Evolutionary conservation across 92 coral and sea anemone genomes (phyloP).

Genomic region (Zoanthus gigantus): DNA sequence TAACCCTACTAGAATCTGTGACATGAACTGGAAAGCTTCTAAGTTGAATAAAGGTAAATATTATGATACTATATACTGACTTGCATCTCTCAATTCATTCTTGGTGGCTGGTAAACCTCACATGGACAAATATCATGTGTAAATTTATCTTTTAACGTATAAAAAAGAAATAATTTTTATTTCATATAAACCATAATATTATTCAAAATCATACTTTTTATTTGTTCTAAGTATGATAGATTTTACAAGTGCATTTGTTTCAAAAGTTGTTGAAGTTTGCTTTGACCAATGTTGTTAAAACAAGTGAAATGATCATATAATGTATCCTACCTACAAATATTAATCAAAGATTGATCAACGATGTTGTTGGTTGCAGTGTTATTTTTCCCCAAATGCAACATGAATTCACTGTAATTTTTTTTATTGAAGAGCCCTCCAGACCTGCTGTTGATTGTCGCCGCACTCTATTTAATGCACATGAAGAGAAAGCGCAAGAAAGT

Average conservation of each 20-base stretch:
- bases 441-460: conserved; percentile 44
- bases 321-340: conserved; percentile 1
- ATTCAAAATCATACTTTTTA: not conserved
- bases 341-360: not conserved
- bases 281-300: conserved; percentile 1
- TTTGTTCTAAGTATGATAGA: not conserved
- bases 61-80: not conserved
- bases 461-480: conserved; percentile 48
- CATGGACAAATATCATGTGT: conserved; percentile 10
- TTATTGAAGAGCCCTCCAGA: conserved; percentile 39
- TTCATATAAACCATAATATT: conserved; percentile 10
- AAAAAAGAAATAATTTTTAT: not conserved
- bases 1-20: not conserved
- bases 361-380: not conserved
- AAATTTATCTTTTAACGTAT: conserved; percentile 1
- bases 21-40: not conserved
- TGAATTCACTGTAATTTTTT: conserved; percentile 38
- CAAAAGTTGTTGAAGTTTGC: not conserved
- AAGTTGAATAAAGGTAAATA: not conserved
- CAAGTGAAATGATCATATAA: not conserved
- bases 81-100: not conserved
- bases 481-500: conserved; percentile 47
- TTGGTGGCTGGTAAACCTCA: not conserved
- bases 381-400: not conserved
- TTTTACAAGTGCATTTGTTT: not conserved